A percentile compares a stretch with the other conserved stretches of the same genome.
phyloP scores from a whole-genome alignment of 2,797 vertebrate species.

The Gadopsis marmoratus region DNA sequence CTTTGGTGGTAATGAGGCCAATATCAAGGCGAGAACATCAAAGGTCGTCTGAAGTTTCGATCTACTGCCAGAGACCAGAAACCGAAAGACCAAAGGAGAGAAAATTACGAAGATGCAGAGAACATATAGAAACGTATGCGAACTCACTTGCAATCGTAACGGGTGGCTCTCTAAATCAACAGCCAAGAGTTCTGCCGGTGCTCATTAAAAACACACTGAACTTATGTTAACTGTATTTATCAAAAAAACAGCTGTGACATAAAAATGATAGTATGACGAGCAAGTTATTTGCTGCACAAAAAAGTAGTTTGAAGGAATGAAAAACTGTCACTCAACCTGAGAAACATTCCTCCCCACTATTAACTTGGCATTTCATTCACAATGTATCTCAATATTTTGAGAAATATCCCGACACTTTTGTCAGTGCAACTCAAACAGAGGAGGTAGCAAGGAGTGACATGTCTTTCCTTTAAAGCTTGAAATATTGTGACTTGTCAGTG shows the following conservation, averaged over 20 bases:
- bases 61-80: background rate
- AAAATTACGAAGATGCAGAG: background rate
- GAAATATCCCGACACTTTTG: conserved; percentile 22
- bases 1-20: conserved; percentile 14
- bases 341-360: background rate
- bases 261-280: background rate
- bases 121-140: background rate
- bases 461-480: conserved; percentile 29
- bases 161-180: background rate
- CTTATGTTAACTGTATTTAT: background rate
- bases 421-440: conserved; percentile 35
- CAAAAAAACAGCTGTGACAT: background rate
- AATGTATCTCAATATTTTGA: background rate
- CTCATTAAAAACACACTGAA: background rate
- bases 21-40: conserved; percentile 26
- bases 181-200: background rate
- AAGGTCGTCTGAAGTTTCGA: conserved; percentile 27
- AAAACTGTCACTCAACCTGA: conserved; percentile 15
- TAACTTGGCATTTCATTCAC: conserved; percentile 19
- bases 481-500: conserved; percentile 48
- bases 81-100: background rate
- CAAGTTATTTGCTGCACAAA: background rate
- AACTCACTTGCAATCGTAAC: background rate
- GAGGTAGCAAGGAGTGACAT: conserved; percentile 25
- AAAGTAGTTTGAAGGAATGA: conserved; percentile 1